Evolutionary conservation across 2,888 invertebrate species (phyloP), one percentile per base, ranked within the genome.

Genomic region (Polyploca ridens): DNA sequence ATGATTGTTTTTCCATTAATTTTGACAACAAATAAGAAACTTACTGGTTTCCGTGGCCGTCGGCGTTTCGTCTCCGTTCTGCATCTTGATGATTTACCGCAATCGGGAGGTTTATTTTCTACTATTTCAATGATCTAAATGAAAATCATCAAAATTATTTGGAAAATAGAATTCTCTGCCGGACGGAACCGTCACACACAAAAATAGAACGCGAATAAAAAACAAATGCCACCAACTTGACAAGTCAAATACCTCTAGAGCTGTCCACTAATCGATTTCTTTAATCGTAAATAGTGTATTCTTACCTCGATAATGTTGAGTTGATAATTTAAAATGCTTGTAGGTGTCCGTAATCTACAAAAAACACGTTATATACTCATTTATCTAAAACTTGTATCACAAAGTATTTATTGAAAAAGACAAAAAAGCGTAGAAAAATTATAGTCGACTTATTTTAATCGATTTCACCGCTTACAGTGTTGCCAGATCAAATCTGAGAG

Each of bases 141-240:
- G 82, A 85, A 85, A 87, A 86, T 83, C 90, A 92, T 90, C 83
- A 89, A 89, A 88, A 84, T 88, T 86, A 84, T 83, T 85, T 84
- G 81, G 82, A 86, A 90, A 90, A 82, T 87, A 84, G 81, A 85
- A 84, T 86, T 86, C 77, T 84, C 82, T 77, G 87, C 85, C 85
- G 83, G 83, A 92, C 89, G 84, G 90, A 88, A 90, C 93, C 93
- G 93, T 94, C 94, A 93, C 91, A 90, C 93, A 92, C 93, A 91
- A 94, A 93, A 94, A 94, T 94, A 94, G 94, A 94, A 93, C 90
- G 90, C 90, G 93, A 92, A 88, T 91, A 89, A 89, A 91, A 93
- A 93, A 91, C 89, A 90, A 91, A 87, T 88, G 87, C 86, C 83
- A 86, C 89, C 88, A 89, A 90, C 89, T 77, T 82, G 79, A 76